Base-by-base conservation (phyloP, 2,797 vertebrate genomes). In the Astyanax mexicanus region DNA sequence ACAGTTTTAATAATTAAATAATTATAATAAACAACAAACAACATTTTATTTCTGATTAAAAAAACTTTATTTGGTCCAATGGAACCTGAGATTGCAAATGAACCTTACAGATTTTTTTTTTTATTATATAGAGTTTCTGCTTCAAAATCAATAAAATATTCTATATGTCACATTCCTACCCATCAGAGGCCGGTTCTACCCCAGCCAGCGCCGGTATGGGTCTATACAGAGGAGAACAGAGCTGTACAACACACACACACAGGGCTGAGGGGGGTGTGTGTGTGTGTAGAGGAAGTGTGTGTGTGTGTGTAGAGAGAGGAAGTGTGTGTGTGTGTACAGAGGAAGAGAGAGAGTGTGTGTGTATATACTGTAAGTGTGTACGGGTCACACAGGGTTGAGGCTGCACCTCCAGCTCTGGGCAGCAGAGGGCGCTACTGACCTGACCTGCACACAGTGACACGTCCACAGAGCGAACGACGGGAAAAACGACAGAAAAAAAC, bases 21-120 rank as follows among this genome's bases (percentile, higher is more conserved):
- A n/a, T n/a, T n/a, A n/a, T n/a, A n/a, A n/a, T n/a, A n/a, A 3
- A 70, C 11, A 37, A 11, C 6, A 61, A 21, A 15, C 0, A 13
- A 23, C 40, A n/a, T 25, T 58, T 45, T 37, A 15, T 42, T 4
- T 10, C 66, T 57, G 76, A 86, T 92, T 94, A 94, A 88, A 97
- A 95, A 93, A 91, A 90, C 81, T 96, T 96, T 95, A 98, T 99
- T 98, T 99, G 97, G 97, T 98, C 97, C 97, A 13, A 92, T 80
- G 90, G 96, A 98, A 97, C 97, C 97, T 98, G 97, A 99, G 97
- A 96, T 95, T 95, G 93, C 94, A 95, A 95, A 95, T 92, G 91
- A 95, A 94, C 93, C 93, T 87, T 90, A 94, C 90, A 94, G 87
- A 84, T 80, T 93, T 87, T 92, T 91, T 92, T 80, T 93, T 87